phyloP scores from a whole-genome alignment of 2,113 vertebrate species.

The Lasiurus cinereus region DNA sequence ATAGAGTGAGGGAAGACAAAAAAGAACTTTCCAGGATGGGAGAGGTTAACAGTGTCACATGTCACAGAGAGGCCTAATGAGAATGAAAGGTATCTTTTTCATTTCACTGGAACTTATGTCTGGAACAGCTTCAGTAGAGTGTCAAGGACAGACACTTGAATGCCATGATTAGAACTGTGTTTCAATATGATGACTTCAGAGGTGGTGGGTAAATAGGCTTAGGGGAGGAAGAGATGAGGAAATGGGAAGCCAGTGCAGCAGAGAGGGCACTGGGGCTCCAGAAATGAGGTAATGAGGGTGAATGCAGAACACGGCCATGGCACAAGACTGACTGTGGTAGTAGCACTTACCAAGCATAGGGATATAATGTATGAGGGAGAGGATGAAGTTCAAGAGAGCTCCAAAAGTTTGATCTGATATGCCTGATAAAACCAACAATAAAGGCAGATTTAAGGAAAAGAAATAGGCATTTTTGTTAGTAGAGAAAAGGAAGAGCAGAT shows the following conservation, averaged over 20 bases:
- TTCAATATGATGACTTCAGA: not conserved
- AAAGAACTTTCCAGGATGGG: not conserved
- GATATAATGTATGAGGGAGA: not conserved
- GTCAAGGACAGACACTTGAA: not conserved
- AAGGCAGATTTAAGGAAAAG: not conserved
- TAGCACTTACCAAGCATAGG: not conserved
- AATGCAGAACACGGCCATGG: not conserved
- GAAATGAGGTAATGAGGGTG: not conserved
- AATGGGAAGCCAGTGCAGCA: not conserved
- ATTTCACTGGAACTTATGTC: not conserved
- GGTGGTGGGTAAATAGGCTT: not conserved
- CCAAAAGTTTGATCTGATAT: not conserved
- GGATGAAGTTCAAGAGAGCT: not conserved
- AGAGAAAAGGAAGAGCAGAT: not conserved
- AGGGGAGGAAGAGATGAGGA: not conserved
- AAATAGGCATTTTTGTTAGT: not conserved
- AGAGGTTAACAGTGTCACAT: not conserved
- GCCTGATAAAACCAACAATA: not conserved
- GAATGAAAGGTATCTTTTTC: not conserved
- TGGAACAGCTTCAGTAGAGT: not conserved
- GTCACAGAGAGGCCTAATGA: not conserved
- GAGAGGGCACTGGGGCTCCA: not conserved
- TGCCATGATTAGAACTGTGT: not conserved
- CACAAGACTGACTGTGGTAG: not conserved
- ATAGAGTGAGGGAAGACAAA: not conserved